phyloP scores from a whole-genome alignment of 2,888 invertebrate genomes.

The Machimus rusticus region DNA sequence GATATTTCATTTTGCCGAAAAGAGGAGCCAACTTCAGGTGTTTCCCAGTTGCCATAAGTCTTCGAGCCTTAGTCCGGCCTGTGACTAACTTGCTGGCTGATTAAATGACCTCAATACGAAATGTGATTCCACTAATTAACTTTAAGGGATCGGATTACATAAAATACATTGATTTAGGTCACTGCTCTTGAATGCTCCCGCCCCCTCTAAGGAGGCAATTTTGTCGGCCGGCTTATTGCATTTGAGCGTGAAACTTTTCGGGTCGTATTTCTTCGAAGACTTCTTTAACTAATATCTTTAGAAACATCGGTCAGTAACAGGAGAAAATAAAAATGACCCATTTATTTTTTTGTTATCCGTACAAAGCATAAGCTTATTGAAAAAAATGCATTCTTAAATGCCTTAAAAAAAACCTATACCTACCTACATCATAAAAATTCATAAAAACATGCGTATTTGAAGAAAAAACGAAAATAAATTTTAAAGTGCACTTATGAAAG shows the following conservation, averaged over 20 bases:
- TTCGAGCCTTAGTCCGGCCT: neutral
- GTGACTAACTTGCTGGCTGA: neutral
- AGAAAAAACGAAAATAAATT: no score
- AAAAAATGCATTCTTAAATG: neutral
- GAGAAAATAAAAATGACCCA: neutral
- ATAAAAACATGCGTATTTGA: no score
- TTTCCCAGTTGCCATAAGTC: conserved; percentile 9
- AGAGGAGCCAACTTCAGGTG: neutral
- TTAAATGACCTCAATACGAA: neutral
- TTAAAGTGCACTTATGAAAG: no score
- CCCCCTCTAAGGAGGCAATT: neutral
- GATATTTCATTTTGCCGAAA: neutral
- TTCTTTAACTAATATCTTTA: neutral
- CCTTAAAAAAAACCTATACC: no score
- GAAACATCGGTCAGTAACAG: neutral
- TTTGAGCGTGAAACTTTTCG: neutral
- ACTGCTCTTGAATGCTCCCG: neutral
- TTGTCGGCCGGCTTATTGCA: neutral
- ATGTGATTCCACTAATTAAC: conserved; percentile 36
- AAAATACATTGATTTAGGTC: conserved; percentile 28
- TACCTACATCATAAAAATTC: no score
- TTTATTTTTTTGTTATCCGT: no score
- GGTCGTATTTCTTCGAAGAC: neutral
- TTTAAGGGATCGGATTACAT: conserved; percentile 27
- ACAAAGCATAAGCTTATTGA: neutral